Conservation (phyloP, 2,888 invertebrate species). For the Drosophila pullipes region DNA sequence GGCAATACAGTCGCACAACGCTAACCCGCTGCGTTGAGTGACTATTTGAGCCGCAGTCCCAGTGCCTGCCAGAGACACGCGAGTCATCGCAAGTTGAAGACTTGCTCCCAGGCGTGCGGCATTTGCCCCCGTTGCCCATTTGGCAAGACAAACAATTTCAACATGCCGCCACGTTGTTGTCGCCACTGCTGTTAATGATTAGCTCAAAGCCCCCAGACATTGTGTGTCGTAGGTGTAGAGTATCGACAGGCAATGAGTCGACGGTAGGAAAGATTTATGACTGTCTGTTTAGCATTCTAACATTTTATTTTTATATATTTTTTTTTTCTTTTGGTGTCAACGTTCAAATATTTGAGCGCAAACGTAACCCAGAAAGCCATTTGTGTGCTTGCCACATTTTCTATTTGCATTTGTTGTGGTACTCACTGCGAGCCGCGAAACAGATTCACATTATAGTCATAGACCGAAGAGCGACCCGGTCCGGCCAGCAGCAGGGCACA, state of each 20-base stretch:
- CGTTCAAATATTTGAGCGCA: constrained; percentile 58
- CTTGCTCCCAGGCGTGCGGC: constrained; percentile 59
- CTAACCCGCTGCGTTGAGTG: constrained; percentile 31
- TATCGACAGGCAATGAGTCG: constrained; percentile 39
- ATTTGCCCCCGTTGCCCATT: constrained; percentile 56
- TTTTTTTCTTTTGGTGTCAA: constrained; percentile 39
- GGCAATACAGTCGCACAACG: not conserved
- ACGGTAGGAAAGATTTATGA: constrained; percentile 64
- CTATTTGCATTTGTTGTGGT: constrained; percentile 56
- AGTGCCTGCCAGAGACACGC: constrained; percentile 11
- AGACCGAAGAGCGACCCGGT: constrained; percentile 92
- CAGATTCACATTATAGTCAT: constrained; percentile 94
- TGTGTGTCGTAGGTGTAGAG: constrained; percentile 55
- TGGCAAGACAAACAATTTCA: constrained; percentile 54
- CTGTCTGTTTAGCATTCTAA: constrained; percentile 42
- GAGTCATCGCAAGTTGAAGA: constrained; percentile 30
- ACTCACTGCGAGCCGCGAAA: constrained; percentile 93
- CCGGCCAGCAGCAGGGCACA: constrained; percentile 93
- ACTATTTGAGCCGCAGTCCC: constrained; percentile 1
- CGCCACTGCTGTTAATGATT: constrained; percentile 57
- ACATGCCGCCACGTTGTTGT: constrained; percentile 38
- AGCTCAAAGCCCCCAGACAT: constrained; percentile 44
- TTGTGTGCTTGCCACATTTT: constrained; percentile 29
- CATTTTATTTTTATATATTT: not conserved
- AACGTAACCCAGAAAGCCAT: constrained; percentile 57